Conservation (phyloP, 2,797 vertebrate genomes). For the Erpetoichthys calabaricus region DNA sequence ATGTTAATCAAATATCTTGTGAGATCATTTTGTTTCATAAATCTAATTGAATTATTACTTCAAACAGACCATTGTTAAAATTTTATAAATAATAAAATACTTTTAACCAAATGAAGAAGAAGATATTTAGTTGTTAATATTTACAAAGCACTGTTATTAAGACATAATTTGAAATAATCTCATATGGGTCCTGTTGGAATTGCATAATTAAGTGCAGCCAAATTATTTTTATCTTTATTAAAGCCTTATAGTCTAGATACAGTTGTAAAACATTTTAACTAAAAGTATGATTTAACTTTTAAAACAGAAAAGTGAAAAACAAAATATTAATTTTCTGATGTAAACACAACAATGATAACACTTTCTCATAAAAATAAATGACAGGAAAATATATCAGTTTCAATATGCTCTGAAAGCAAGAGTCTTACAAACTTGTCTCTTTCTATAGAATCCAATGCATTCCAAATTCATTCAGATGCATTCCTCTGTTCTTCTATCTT, state of each 20-base stretch:
- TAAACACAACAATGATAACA: constrained; percentile 67
- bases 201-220: too few relatives aligned
- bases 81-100: too few relatives aligned
- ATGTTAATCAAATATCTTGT: too few relatives aligned
- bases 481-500: neutral
- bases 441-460: constrained; percentile 25
- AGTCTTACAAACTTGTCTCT: constrained; percentile 7
- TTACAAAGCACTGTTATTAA: too few relatives aligned
- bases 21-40: too few relatives aligned
- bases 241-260: neutral
- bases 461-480: neutral
- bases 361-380: constrained; percentile 45
- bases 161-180: too few relatives aligned
- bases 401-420: neutral
- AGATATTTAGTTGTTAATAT: too few relatives aligned
- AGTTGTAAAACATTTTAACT: neutral
- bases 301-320: constrained; percentile 31
- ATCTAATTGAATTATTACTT: too few relatives aligned
- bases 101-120: too few relatives aligned
- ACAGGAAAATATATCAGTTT: constrained; percentile 10
- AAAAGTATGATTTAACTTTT: neutral
- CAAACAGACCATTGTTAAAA: too few relatives aligned
- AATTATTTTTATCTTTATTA: neutral
- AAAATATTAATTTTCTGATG: constrained; percentile 38
- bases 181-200: too few relatives aligned